Conservation (phyloP, 2,113 vertebrate genomes). For the Protobothrops flavoviridis region DNA sequence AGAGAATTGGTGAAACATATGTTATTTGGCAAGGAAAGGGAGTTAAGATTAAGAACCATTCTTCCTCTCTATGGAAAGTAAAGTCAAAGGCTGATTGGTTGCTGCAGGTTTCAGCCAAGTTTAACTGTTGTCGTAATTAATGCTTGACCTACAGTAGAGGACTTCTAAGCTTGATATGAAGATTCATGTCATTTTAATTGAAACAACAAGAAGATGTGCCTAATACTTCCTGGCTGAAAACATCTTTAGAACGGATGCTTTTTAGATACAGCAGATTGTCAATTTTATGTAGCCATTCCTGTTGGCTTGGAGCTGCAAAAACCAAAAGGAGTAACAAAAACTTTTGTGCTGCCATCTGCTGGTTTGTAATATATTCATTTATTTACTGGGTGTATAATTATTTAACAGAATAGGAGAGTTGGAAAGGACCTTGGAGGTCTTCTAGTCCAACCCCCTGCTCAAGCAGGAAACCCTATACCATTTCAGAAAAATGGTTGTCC, state of each 20-base stretch:
- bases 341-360: background rate
- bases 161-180: background rate
- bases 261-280: background rate
- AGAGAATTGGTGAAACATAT: background rate
- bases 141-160: background rate
- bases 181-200: background rate
- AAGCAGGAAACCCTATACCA: background rate
- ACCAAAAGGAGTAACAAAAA: background rate
- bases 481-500: too few species aligned
- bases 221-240: background rate
- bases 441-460: background rate
- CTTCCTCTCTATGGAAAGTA: background rate
- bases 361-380: background rate
- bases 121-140: background rate
- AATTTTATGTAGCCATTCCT: background rate
- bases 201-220: background rate
- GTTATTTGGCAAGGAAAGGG: background rate
- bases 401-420: background rate
- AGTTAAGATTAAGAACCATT: background rate
- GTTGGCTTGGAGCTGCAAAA: background rate
- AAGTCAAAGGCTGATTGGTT: background rate
- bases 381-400: background rate
- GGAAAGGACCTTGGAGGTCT: background rate
- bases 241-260: background rate
- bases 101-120: background rate